Conservation (phyloP, 1,140 invertebrate species). For the Chionoecetes opilio region DNA sequence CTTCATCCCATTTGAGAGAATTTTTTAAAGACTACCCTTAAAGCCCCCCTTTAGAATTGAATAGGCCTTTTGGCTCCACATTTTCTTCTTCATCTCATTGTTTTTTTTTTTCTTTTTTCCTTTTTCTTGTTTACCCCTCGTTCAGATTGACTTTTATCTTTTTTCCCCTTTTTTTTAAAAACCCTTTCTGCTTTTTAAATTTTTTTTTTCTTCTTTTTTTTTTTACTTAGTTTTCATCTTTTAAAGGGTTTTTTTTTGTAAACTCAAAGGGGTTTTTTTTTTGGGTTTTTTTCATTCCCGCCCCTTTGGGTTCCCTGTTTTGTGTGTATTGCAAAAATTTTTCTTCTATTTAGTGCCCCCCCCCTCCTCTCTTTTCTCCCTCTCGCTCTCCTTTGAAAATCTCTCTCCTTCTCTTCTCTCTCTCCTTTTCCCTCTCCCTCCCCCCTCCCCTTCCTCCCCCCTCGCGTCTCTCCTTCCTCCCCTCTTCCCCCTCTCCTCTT, state of each 20-base stretch:
- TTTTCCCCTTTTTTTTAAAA: neutral
- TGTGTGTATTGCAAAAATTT: too few species aligned
- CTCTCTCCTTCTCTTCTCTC: neutral
- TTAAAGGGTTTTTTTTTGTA: too few species aligned
- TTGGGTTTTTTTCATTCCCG: too few species aligned
- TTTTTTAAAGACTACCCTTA: neutral
- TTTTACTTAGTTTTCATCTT: too few species aligned
- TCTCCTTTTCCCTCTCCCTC: neutral
- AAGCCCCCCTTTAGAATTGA: neutral
- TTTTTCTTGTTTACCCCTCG: too few species aligned
- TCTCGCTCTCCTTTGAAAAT: conserved; percentile 40
- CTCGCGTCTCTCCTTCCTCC: too few species aligned
- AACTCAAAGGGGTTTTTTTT: too few species aligned
- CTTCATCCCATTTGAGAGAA: neutral
- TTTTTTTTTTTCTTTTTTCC: neutral
- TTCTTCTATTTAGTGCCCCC: neutral
- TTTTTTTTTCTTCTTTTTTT: too few species aligned
- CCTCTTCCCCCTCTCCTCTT: neutral
- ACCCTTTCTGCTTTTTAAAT: too few species aligned
- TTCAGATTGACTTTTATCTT: neutral
- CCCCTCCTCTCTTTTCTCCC: conserved; percentile 19
- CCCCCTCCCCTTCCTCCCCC: neutral
- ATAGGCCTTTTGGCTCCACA: neutral
- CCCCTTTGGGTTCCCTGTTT: too few species aligned
- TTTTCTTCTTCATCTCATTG: neutral